These are phyloP conservation scores for Saxidomus purpurata DNA, from an alignment of 1,140 invertebrate genomes.

Conservation along the genomic window DNA sequence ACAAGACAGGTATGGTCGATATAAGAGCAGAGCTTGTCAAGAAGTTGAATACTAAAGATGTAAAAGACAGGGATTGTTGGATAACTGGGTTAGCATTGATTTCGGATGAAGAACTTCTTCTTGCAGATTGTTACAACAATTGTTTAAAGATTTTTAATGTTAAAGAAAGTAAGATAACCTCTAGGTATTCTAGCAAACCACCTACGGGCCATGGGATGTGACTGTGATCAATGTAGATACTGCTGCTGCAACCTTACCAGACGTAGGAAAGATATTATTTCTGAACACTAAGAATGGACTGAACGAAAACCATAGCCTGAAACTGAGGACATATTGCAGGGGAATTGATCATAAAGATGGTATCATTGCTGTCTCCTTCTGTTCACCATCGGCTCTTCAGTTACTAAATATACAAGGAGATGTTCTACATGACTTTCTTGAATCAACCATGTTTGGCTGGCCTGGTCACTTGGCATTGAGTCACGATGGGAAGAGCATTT, in stretches of 20 bases:
- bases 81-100: no score
- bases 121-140: neutral
- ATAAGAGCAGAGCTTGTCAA: no score
- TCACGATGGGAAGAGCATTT: neutral
- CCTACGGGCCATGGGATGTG: neutral
- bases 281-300: neutral
- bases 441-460: neutral
- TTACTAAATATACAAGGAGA: neutral
- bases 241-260: neutral
- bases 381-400: neutral
- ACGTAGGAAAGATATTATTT: neutral
- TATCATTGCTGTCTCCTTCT: neutral
- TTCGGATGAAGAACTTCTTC: neutral
- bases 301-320: neutral
- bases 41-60: no score
- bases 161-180: no score
- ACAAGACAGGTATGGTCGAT: no score
- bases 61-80: neutral
- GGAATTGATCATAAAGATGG: neutral
- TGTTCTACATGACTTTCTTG: neutral
- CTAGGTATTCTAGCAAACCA: neutral
- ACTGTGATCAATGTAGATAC: neutral
- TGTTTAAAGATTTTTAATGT: neutral
- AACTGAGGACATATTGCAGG: neutral
- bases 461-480: neutral